Evolutionary conservation across 2,888 invertebrate species (phyloP).

Genomic region (Cantharis rufa): DNA sequence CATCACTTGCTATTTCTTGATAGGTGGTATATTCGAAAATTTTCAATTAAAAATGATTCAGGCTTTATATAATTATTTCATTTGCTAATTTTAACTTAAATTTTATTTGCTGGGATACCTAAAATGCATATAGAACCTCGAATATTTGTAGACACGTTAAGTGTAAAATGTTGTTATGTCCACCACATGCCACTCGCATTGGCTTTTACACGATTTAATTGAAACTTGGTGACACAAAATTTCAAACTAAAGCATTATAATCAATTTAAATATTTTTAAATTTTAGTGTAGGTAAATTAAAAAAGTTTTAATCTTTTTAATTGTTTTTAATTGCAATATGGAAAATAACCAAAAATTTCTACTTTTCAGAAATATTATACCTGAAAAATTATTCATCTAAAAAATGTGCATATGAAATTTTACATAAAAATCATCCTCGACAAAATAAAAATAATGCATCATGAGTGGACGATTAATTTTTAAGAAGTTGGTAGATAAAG

Average conservation of each 20-base stretch:
- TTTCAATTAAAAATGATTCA: neutral
- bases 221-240: conserved; percentile 49
- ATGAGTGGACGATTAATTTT: conserved; percentile 1
- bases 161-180: conserved; percentile 52
- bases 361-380: neutral
- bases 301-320: neutral
- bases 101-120: neutral
- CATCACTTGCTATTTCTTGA: neutral
- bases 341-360: neutral
- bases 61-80: neutral
- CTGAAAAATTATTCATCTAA: neutral
- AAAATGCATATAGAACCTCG: conserved; percentile 39
- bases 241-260: conserved; percentile 44
- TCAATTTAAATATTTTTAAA: conserved; percentile 37
- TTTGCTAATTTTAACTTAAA: neutral
- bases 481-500: conserved; percentile 11
- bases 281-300: neutral
- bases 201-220: conserved; percentile 48
- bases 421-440: neutral
- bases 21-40: neutral
- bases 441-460: neutral
- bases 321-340: neutral
- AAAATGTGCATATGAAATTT: neutral
- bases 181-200: conserved; percentile 44
- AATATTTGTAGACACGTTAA: conserved; percentile 49